Base-by-base conservation (phyloP, 2,113 vertebrate species). In the Gadus macrocephalus region DNA sequence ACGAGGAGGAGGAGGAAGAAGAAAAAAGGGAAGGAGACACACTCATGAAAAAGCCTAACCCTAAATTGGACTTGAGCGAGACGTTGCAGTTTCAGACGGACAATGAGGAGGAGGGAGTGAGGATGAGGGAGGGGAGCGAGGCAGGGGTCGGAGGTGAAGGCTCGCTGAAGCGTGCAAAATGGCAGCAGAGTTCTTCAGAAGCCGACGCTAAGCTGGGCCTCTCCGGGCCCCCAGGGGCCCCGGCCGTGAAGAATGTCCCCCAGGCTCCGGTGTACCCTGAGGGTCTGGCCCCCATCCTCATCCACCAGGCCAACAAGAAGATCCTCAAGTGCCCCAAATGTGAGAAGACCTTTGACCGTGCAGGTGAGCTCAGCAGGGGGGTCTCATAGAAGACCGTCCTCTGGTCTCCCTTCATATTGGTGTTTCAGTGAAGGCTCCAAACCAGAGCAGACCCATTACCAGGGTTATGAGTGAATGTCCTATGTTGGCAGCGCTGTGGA, bases 341-440 rank as follows among this genome's bases (percentile, higher is more conserved):
- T 87, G 94, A 95, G 71, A 99, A 98, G 88, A 94, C 90, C 9
- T 99, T 99, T 91, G 96, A 99, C 86, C 95, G 97, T 16, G 89
- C 95, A 95, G 97, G 97, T 99, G 92, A 87, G 94, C 19, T 49
- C 12, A 14, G 42, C 42, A 25, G 25, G 25, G 25, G 25, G 25
- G 25, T 25, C 25, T 25, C 25, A 14, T 49, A 2, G 42, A 14
- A 14, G 42, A 9, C 9, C 2, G 8, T 49, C 42, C 42, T 2
- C 42, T 9, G 42, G 42, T 49, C 42, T 14, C 42, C 12, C 42
- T 12, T 49, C 11, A 11, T 49, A 49, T 35, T 35, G 31, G 31
- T 35, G 6, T 35, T 35, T 35, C 31, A 5, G 6, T 35, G 25
- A 2, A 25, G 1, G 31, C 31, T 35, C 31, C 31, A 35, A 35